Conservation (phyloP, 1,140 invertebrate species). For the Drosophila asahinai region DNA sequence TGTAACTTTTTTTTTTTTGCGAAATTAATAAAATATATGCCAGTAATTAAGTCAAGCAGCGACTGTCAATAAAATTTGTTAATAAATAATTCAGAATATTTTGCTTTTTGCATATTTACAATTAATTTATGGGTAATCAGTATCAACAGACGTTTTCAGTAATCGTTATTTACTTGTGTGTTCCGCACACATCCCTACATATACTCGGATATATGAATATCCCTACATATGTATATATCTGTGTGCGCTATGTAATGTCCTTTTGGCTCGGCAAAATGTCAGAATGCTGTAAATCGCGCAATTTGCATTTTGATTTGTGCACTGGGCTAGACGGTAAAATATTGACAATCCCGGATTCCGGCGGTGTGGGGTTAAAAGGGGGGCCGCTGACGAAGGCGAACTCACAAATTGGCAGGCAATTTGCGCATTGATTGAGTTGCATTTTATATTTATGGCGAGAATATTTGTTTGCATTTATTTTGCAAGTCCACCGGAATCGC, state of each 20-base stretch:
- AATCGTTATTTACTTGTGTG: conserved; percentile 75
- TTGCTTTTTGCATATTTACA: conserved; percentile 83
- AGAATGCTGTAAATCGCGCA: conserved; percentile 65
- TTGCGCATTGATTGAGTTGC: conserved; percentile 65
- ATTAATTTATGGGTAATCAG: conserved; percentile 83
- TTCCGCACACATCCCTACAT: conserved; percentile 11
- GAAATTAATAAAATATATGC: conserved; percentile 84
- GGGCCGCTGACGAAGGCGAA: conserved; percentile 4
- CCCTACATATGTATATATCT: conserved; percentile 2
- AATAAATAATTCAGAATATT: conserved; percentile 84
- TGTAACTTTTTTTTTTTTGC: conserved; percentile 48
- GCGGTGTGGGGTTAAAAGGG: background rate
- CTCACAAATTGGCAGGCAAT: conserved; percentile 52
- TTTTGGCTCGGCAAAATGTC: conserved; percentile 18
- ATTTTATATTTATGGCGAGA: conserved; percentile 38
- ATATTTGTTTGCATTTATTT: conserved; percentile 11
- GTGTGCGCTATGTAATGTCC: conserved; percentile 23
- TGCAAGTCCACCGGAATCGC: conserved; percentile 37
- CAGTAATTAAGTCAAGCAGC: conserved; percentile 84
- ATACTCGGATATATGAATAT: conserved; percentile 1
- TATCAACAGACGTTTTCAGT: conserved; percentile 80
- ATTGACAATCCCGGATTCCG: conserved; percentile 20
- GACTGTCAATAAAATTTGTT: conserved; percentile 84
- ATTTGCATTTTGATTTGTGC: conserved; percentile 78
- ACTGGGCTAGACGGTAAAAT: conserved; percentile 60